Base-by-base conservation (phyloP, 64 coral and sea anemone species). In the Pocillopora damicornis region DNA sequence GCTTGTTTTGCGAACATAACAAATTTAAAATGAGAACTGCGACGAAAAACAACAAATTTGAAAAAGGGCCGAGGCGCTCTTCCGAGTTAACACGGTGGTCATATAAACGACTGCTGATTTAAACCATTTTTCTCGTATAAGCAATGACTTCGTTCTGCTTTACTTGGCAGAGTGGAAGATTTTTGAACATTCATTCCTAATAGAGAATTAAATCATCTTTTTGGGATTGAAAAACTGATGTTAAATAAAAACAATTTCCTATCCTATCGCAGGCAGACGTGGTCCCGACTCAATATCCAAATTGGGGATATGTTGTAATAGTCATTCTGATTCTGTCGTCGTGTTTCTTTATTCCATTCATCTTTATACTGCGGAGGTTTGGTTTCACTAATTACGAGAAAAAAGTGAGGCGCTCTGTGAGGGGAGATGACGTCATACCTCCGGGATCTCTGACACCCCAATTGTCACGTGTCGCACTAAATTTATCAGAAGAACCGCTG, bases 401-500 rank as follows among this genome's bases (percentile, higher is more conserved):
- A n/a, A 71, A 73, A 80, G 63, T 76, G 16, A 73, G 80, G 5
- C 88, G 79, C 22, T 15, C 71, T 13, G 59, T 80, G 4, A 38
- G 75, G 15, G 11, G 88, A 5, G 86, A 91, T 42, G 38, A 60
- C 38, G 80, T 95, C 74, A 61, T 91, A 22, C 78, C 93, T 9
- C 93, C 89, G 13, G 93, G 89, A 11, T 73, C 76, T 35, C 20
- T 95, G 79, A 95, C 93, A 5, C 84, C 93, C 1, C 81, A 90
- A 13, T 51, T 95, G 89, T 91, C 93, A 77, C 93, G 93, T 88
- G 89, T 86, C n/a, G 89, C 93, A 11, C 64, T 95, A 34, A 63
- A 89, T 73, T 61, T 90, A 36, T 88, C 89, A 0, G 93, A 95
- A 38, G 93, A 95, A 86, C 89, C 86, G 61, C 76, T 91, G 89